Conservation (phyloP, 2,113 vertebrate genomes). For the Scytalopus superciliaris region DNA sequence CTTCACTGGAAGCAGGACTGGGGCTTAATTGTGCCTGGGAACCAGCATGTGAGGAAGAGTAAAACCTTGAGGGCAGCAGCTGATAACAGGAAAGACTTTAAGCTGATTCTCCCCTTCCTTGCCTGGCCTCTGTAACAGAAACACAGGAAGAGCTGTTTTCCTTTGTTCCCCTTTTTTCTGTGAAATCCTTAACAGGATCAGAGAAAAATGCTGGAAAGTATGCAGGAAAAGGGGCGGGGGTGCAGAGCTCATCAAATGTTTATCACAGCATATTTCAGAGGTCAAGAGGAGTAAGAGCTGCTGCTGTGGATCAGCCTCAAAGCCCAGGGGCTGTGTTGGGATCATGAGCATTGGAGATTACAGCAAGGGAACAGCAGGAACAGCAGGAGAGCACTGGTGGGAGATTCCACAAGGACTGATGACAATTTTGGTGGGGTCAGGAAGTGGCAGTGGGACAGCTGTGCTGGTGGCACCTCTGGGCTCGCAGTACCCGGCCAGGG, state of each 20-base stretch:
- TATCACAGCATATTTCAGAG: neutral
- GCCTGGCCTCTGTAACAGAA: neutral
- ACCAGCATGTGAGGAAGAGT: neutral
- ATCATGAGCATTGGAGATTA: fast-evolving
- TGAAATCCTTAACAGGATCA: neutral
- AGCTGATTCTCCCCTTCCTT: neutral
- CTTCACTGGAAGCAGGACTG: neutral
- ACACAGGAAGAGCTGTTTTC: neutral
- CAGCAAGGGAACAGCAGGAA: neutral
- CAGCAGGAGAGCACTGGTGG: neutral
- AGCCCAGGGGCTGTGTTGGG: neutral
- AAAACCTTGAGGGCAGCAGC: neutral
- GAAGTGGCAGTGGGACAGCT: neutral
- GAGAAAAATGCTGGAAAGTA: neutral
- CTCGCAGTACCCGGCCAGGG: neutral
- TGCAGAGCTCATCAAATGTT: neutral
- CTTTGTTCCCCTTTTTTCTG: neutral
- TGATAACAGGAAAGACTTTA: neutral
- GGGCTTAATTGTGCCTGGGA: neutral
- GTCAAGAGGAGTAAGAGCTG: neutral
- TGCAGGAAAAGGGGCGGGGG: neutral
- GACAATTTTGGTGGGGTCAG: neutral
- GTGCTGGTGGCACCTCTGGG: neutral
- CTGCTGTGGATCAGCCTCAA: neutral
- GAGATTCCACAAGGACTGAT: neutral